A percentile compares a stretch with the other conserved stretches of the same genome.
Conservation (phyloP, 2,113 vertebrate species). For the Upupa epops region DNA sequence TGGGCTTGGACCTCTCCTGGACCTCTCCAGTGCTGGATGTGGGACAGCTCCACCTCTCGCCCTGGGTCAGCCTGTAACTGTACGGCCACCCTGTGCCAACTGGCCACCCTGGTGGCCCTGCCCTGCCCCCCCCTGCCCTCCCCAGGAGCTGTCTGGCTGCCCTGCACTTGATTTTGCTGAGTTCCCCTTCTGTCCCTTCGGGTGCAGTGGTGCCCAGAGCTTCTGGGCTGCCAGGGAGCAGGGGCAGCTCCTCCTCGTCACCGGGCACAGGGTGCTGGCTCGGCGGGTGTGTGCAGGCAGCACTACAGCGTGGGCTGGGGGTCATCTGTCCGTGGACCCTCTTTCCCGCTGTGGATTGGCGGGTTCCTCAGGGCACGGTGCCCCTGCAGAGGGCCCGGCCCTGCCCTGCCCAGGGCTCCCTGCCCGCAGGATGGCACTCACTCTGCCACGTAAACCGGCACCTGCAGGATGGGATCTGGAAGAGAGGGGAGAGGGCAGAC, state of each 20-base stretch:
- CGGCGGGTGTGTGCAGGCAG: background rate
- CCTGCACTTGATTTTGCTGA: background rate
- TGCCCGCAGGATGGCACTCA: conserved; percentile 73
- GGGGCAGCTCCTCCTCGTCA: background rate
- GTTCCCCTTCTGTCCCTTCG: background rate
- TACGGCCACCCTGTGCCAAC: rapidly evolving
- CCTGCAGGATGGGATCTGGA: conserved; percentile 92
- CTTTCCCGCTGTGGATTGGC: background rate
- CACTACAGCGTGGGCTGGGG: rapidly evolving
- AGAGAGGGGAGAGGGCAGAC: background rate
- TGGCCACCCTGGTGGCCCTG: background rate
- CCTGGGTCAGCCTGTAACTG: background rate
- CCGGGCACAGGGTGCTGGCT: rapidly evolving
- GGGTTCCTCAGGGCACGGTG: background rate
- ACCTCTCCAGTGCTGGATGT: background rate
- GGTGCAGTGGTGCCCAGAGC: background rate
- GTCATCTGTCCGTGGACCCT: background rate
- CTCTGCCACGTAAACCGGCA: conserved; percentile 88
- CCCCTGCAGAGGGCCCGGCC: background rate
- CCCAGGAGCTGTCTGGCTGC: too few species aligned
- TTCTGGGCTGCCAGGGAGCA: background rate
- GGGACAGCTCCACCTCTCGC: background rate
- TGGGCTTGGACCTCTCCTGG: background rate
- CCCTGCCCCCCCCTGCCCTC: background rate
- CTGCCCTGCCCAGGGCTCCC: background rate